Conservation (phyloP, 2,888 invertebrate species). For the Erebia palarica region DNA sequence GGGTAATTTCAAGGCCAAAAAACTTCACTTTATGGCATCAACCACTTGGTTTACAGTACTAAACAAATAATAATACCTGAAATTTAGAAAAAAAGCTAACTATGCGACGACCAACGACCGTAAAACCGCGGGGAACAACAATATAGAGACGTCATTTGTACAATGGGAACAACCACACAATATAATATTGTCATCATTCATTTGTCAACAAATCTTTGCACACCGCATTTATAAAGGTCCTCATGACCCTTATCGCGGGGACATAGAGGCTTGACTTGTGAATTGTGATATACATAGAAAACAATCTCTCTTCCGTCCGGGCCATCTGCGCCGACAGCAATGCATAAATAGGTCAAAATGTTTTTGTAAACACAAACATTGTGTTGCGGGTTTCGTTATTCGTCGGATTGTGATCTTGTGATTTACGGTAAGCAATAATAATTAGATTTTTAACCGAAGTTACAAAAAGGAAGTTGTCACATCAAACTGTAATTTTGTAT, state of each 20-base stretch:
- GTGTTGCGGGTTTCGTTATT: slow-evolving; percentile 42
- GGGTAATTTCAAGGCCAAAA: too few relatives aligned
- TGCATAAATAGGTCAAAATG: slow-evolving; percentile 71
- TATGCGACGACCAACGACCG: slow-evolving; percentile 45
- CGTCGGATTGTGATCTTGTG: slow-evolving; percentile 12
- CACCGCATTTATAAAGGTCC: slow-evolving; percentile 42
- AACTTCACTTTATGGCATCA: too few relatives aligned
- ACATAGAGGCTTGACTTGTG: slow-evolving; percentile 52
- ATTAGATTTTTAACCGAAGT: slow-evolving; percentile 12
- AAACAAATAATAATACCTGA: slow-evolving; percentile 32
- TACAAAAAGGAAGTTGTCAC: not conserved
- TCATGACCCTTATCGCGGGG: slow-evolving; percentile 53
- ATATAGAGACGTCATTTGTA: slow-evolving; percentile 65
- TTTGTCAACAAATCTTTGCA: slow-evolving; percentile 66
- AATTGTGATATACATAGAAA: slow-evolving; percentile 34
- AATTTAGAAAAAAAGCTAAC: slow-evolving; percentile 42
- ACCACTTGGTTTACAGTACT: not conserved
- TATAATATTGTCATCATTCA: slow-evolving; percentile 76
- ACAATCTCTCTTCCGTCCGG: slow-evolving; percentile 55
- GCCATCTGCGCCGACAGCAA: slow-evolving; percentile 60
- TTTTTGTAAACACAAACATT: slow-evolving; percentile 67
- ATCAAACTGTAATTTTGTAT: too few relatives aligned
- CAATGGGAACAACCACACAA: slow-evolving; percentile 67
- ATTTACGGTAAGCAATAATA: slow-evolving; percentile 23
- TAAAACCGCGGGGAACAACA: slow-evolving; percentile 50